Base-by-base conservation (phyloP, 2,113 vertebrate genomes). In the Halcyon malimbica region DNA sequence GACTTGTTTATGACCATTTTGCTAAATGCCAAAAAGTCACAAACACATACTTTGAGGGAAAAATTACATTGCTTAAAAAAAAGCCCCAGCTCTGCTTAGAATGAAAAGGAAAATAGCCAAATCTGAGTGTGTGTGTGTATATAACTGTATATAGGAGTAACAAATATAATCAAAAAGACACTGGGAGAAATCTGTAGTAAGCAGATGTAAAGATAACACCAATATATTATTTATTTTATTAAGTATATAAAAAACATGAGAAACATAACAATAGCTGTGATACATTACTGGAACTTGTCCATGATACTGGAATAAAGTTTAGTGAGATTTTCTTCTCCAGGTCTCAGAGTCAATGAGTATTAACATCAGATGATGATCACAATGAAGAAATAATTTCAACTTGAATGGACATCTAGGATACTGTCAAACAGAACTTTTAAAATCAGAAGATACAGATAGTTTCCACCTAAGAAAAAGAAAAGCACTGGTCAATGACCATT, bases 31-130 rank as follows among this genome's bases (percentile, higher is more conserved):
- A 51, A 67, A 86, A 90, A 71, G 7, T 65, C 16, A 5, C 4
- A 73, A n/a, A 42, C 11, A 50, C 0, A 2, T 65, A 17, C 3
- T 54, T 76, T 5, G n/a, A 57, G 19, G 12, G 56, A 79, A 90
- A 62, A 6, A n/a, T 0, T 3, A 13, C 0, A 0, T 24, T 80
- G 44, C 10, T 80, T 48, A 14, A 25, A 80, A 87, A 88, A 60
- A 20, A 0, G 1, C 10, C 3, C 5, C 37, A 76, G 2, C 2
- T 39, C 11, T 76, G 37, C 39, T 83, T 74, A 74, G n/a, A 83
- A 73, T 56, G 6, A 56, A 87, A 83, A 68, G 51, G 6, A 56
- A 87, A 88, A 68, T 6, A 87, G 11, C 9, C 17, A 67, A 33
- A 65, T 75, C 37, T 77, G 10, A 67, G 33, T 71, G 11, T 64